These are phyloP conservation scores for Intellagama lesueurii DNA, from an alignment of 2,797 vertebrate species.

Conservation along the genomic window DNA sequence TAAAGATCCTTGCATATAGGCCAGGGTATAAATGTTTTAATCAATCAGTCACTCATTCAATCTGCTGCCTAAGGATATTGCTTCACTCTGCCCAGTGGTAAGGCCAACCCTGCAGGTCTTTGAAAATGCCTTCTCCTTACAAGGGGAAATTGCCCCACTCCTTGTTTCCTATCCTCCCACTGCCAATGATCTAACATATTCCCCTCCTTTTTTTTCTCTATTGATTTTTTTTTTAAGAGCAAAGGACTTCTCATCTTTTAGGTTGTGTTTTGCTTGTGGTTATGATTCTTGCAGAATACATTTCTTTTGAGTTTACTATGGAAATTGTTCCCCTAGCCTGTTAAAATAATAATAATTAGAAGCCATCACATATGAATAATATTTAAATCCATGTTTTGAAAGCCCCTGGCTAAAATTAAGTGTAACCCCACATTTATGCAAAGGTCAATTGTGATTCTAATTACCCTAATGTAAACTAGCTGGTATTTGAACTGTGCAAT, in stretches of 20 bases:
- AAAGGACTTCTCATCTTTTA: not conserved
- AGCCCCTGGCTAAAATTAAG: slow-evolving; percentile 70
- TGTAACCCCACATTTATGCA: slow-evolving; percentile 50
- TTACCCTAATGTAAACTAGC: slow-evolving; percentile 68
- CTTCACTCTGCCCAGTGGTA: not conserved
- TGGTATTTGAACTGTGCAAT: slow-evolving; percentile 59
- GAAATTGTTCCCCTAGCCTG: not conserved
- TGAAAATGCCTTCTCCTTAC: not conserved
- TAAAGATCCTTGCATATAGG: too few species aligned
- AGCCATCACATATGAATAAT: slow-evolving; percentile 46
- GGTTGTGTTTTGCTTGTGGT: slow-evolving; percentile 8
- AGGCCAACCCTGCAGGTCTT: not conserved
- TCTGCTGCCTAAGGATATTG: not conserved
- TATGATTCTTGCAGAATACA: not conserved
- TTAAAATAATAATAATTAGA: slow-evolving; percentile 1
- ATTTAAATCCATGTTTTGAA: slow-evolving; percentile 66
- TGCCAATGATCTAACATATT: fast-evolving
- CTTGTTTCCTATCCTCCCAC: not conserved
- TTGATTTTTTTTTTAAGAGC: not conserved
- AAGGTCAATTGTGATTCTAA: slow-evolving; percentile 73
- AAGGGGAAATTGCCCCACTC: not conserved
- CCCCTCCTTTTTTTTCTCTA: not conserved
- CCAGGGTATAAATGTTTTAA: too few species aligned
- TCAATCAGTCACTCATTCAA: too few species aligned
- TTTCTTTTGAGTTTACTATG: slow-evolving; percentile 40